Evolutionary conservation across 2,113 vertebrate genomes (phyloP), one percentile per base, ranked within the genome.

Genomic region (Alexandromys fortis): DNA sequence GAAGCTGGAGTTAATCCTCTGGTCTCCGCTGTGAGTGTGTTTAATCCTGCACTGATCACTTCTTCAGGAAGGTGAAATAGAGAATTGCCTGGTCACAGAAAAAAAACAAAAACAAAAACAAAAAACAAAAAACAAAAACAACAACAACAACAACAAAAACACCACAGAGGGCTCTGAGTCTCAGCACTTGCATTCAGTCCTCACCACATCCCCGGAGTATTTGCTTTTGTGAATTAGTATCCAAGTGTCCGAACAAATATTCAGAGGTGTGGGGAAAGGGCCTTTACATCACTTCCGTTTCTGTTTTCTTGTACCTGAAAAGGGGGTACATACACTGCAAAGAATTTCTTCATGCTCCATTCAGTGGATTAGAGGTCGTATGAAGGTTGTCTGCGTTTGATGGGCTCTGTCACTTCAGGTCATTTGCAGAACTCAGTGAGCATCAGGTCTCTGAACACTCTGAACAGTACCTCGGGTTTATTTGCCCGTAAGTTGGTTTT

Each of bases 401-500:
- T 4, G 52, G 52, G 14, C 72, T 88, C 5, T 88, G 38, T 42
- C 45, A 92, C 58, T 67, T 94, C 42, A 45, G 63, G 76, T 45
- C 68, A 83, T 90, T 38, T 77, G 49, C 30, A 67, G 76, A 85
- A 45, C 49, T 95, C 94, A 86, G 13, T 33, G 79, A 86, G 42
- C 22, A 58, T 70, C 52, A n/a, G 17, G 76, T 94, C 77, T 58
- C 49, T 91, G 94, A 72, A 91, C 7, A 94, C 81, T 58, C 45
- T 91, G 94, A 67, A 89, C 6, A 94, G 68, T 7, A 78, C 28
- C 68, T 72, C 9, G 0, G 6, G 35, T 92, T 92, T 96, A 92
- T 95, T 94, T 94, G 65, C 45, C 77, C 77, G 65, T 63, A 93
- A 94, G 89, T 96, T 92, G 82, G 83, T 94, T 96, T 94, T 86